phyloP scores from a whole-genome alignment of 2,113 vertebrate genomes.

The Bombycilla garrulus region DNA sequence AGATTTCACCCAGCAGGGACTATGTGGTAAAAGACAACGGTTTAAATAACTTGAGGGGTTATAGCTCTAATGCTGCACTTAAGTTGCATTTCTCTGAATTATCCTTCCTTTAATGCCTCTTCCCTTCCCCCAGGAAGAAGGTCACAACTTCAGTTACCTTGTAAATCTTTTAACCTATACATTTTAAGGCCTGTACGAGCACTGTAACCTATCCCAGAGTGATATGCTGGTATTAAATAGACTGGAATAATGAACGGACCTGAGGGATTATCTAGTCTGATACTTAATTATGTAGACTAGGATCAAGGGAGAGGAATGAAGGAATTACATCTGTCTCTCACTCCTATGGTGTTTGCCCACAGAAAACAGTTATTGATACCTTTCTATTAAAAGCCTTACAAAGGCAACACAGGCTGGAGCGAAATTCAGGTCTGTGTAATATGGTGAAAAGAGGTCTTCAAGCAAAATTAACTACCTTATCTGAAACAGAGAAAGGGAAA shows the following conservation, averaged over 20 bases:
- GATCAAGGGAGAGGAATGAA: slow-evolving; percentile 1
- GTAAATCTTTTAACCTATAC: slow-evolving; percentile 17
- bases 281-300: slow-evolving; percentile 63
- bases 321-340: slow-evolving; percentile 26
- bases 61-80: background rate
- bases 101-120: background rate
- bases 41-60: slow-evolving; percentile 39
- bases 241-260: slow-evolving; percentile 56
- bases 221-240: slow-evolving; percentile 51
- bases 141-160: background rate
- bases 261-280: slow-evolving; percentile 49
- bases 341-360: background rate
- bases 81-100: slow-evolving; percentile 5
- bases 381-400: background rate
- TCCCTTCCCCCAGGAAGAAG: background rate
- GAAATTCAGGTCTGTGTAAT: background rate
- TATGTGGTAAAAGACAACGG: background rate
- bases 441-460: background rate
- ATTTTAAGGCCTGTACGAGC: background rate
- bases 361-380: background rate
- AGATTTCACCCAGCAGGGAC: slow-evolving; percentile 53
- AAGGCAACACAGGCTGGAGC: background rate
- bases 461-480: background rate
- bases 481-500: background rate
- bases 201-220: background rate